phyloP scores from a whole-genome alignment of 2,888 invertebrate species.

The Rotaria macrura region DNA sequence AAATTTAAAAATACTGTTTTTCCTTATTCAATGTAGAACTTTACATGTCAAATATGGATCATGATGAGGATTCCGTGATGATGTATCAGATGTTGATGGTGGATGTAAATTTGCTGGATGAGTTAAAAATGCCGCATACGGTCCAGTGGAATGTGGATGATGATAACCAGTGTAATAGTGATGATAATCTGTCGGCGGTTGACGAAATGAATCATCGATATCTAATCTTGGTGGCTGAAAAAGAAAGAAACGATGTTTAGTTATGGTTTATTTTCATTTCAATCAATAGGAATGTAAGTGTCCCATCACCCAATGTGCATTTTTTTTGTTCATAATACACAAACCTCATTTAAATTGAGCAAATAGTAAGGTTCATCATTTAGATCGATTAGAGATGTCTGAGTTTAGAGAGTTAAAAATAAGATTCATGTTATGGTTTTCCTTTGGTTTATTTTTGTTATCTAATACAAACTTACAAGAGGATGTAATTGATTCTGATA shows the following conservation, averaged over 20 bases:
- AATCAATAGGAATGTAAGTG: background rate
- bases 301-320: background rate
- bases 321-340: background rate
- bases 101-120: background rate
- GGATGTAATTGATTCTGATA: slow-evolving; percentile 20
- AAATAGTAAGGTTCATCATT: background rate
- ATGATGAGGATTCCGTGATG: slow-evolving; percentile 15
- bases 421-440: background rate
- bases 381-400: background rate
- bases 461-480: slow-evolving; percentile 6
- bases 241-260: background rate
- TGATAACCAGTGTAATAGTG: slow-evolving; percentile 1
- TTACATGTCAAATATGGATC: slow-evolving; percentile 4
- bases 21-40: background rate
- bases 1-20: background rate
- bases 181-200: background rate
- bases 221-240: slow-evolving; percentile 5
- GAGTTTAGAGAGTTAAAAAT: background rate
- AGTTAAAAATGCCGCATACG: background rate
- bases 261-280: background rate
- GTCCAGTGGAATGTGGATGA: background rate
- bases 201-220: slow-evolving; percentile 15
- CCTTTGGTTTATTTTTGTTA: background rate
- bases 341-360: slow-evolving; percentile 19
- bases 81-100: background rate